phyloP scores from a whole-genome alignment of 1,140 invertebrate species.

The Drosophila quadrilineata region DNA sequence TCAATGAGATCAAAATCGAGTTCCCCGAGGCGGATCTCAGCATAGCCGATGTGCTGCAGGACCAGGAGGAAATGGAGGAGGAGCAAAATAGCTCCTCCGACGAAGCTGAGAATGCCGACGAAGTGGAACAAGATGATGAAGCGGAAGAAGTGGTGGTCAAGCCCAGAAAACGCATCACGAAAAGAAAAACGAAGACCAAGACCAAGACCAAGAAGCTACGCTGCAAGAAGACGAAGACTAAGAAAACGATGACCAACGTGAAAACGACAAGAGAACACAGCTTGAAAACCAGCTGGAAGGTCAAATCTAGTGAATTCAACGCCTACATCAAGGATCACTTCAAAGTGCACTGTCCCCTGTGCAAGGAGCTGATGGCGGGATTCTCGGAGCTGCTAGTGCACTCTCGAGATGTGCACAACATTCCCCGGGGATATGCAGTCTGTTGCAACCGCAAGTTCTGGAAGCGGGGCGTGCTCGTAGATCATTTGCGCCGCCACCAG shows the following conservation, averaged over 20 bases:
- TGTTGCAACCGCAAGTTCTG: constrained; percentile 59
- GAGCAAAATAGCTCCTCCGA: constrained; percentile 19
- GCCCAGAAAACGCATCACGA: no score
- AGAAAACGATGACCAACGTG: constrained; percentile 22
- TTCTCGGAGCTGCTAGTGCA: constrained; percentile 52
- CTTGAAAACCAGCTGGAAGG: no score
- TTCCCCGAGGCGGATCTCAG: constrained; percentile 61
- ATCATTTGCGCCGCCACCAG: constrained; percentile 59
- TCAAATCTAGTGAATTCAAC: constrained; percentile 64
- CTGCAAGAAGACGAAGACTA: neutral
- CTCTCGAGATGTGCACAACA: constrained; percentile 48
- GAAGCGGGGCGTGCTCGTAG: constrained; percentile 57
- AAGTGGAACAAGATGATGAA: no score
- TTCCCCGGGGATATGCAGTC: constrained; percentile 52
- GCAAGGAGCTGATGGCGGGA: constrained; percentile 36
- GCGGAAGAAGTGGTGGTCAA: neutral
- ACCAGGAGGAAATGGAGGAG: constrained; percentile 44
- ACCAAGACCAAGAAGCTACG: constrained; percentile 4
- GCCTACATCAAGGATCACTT: constrained; percentile 52
- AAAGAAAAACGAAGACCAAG: neutral
- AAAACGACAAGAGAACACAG: constrained; percentile 20
- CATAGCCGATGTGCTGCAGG: constrained; percentile 63
- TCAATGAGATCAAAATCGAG: constrained; percentile 68
- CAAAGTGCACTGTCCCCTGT: constrained; percentile 53
- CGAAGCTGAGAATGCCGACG: constrained; percentile 3